These are phyloP conservation scores for Ceratina calcarata DNA, from an alignment of 1,140 invertebrate genomes.

Conservation along the genomic window DNA sequence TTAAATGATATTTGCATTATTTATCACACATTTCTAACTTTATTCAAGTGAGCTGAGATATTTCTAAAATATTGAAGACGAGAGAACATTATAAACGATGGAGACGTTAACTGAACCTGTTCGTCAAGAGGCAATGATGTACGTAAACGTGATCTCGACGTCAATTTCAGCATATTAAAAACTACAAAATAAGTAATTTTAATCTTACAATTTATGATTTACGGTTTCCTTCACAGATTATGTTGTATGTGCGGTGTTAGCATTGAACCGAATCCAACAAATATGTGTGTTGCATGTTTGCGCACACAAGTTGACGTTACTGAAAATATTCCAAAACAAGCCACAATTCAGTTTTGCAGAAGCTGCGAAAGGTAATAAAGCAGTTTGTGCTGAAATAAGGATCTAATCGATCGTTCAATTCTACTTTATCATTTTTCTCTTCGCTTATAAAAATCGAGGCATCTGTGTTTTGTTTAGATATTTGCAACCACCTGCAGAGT, in stretches of 20 bases:
- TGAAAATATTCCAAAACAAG: constrained; percentile 97
- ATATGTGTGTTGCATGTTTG: constrained; percentile 98
- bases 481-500: constrained; percentile 95
- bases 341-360: constrained; percentile 92
- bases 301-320: constrained; percentile 96
- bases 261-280: constrained; percentile 97
- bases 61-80: no score
- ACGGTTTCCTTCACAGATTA: constrained; percentile 9
- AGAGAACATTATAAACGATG: background rate
- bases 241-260: constrained; percentile 90
- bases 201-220: background rate
- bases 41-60: no score
- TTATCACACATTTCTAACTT: no score
- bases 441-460: no score
- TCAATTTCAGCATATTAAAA: background rate
- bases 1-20: background rate
- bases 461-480: constrained; percentile 83
- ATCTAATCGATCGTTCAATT: background rate
- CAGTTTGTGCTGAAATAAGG: background rate
- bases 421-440: background rate
- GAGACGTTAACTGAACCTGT: constrained; percentile 12
- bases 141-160: constrained; percentile 28
- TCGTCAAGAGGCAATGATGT: constrained; percentile 18
- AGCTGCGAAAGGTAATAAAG: constrained; percentile 89
- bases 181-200: background rate